These are phyloP conservation scores for Liodrosophila aerea DNA, from an alignment of 2,888 invertebrate species.

Conservation along the genomic window DNA sequence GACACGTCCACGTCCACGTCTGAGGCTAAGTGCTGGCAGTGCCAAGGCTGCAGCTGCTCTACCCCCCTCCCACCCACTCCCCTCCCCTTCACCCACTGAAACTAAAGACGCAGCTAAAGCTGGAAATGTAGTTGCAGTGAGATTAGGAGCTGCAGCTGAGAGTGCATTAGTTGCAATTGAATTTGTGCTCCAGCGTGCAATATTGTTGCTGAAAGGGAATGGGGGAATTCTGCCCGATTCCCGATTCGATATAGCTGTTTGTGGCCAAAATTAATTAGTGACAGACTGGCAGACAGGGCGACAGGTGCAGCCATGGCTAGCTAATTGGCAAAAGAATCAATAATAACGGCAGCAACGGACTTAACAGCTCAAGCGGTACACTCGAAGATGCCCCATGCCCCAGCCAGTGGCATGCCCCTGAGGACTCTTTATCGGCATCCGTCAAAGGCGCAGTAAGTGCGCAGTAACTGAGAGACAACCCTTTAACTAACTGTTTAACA, in stretches of 20 bases:
- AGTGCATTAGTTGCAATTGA: slow-evolving; percentile 80
- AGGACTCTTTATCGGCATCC: slow-evolving; percentile 36
- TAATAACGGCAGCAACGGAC: slow-evolving; percentile 12
- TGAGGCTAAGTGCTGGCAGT: slow-evolving; percentile 62
- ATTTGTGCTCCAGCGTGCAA: slow-evolving; percentile 62
- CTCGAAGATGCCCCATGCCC: no score
- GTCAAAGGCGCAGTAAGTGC: slow-evolving; percentile 46
- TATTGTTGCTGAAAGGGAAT: slow-evolving; percentile 47
- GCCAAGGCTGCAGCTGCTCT: slow-evolving; percentile 46
- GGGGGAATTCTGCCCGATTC: neutral
- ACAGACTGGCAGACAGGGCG: no score
- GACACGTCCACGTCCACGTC: slow-evolving; percentile 62
- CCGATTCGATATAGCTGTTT: slow-evolving; percentile 8
- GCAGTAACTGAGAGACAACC: slow-evolving; percentile 31
- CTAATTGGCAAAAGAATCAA: slow-evolving; percentile 52
- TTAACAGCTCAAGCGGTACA: slow-evolving; percentile 40
- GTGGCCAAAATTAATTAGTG: slow-evolving; percentile 57
- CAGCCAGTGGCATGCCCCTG: slow-evolving; percentile 25
- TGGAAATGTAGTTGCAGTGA: neutral
- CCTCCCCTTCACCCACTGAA: neutral
- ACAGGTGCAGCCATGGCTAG: slow-evolving; percentile 51
- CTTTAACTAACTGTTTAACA: slow-evolving; percentile 16
- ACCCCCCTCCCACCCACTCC: neutral
- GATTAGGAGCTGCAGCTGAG: slow-evolving; percentile 6
- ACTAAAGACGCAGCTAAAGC: slow-evolving; percentile 1